Conservation (phyloP, 2,888 invertebrate species). For the Miltochrista miniata region DNA sequence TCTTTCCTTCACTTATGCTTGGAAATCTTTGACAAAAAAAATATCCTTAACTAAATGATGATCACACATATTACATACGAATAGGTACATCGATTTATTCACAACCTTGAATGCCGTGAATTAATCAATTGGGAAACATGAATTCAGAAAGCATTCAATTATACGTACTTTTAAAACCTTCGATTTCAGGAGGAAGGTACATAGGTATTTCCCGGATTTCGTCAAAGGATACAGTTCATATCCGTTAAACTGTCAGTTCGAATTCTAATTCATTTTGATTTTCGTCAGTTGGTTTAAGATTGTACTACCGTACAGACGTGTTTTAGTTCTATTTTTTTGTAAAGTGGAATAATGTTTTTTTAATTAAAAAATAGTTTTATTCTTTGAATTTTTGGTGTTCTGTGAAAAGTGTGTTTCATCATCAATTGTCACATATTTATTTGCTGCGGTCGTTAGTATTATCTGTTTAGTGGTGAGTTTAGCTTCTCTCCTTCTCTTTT, state of each 20-base stretch:
- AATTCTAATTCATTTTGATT: constrained; percentile 4
- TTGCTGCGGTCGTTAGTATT: not conserved
- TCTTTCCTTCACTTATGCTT: too few species aligned
- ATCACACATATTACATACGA: not conserved
- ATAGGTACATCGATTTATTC: constrained; percentile 11
- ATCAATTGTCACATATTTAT: not conserved
- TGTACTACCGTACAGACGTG: constrained; percentile 14
- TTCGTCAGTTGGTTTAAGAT: constrained; percentile 20
- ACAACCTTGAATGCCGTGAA: constrained; percentile 16
- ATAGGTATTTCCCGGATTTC: constrained; percentile 3
- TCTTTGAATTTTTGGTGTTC: constrained; percentile 15
- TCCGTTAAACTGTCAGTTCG: constrained; percentile 15
- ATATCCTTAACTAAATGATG: not conserved
- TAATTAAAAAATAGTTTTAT: constrained; percentile 21
- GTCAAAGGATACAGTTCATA: constrained; percentile 11
- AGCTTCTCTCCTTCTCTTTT: not conserved
- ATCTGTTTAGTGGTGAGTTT: not conserved
- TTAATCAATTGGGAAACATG: constrained; percentile 19
- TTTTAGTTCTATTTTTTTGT: constrained; percentile 9
- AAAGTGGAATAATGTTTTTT: constrained; percentile 25
- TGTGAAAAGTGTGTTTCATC: not conserved
- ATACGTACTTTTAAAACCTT: constrained; percentile 18
- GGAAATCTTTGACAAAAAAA: too few species aligned
- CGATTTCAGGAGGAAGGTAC: constrained; percentile 26
- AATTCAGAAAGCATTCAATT: not conserved